These are phyloP conservation scores for Gastrophryne carolinensis DNA, from an alignment of 2,797 vertebrate species.

Conservation along the genomic window DNA sequence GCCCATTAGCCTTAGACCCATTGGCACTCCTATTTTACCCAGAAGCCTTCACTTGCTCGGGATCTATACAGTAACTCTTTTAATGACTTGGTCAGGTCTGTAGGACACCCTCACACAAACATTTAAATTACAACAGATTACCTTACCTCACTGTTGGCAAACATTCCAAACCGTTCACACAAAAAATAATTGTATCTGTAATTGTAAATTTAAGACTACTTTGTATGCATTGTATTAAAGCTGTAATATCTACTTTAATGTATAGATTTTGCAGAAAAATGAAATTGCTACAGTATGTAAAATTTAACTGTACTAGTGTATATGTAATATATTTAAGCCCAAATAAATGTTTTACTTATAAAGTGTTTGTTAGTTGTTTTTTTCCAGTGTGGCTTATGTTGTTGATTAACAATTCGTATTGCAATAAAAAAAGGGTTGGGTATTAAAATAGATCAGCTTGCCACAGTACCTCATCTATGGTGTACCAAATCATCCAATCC, in stretches of 20 bases:
- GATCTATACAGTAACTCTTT: not conserved
- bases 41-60: not conserved
- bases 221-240: conserved; percentile 99
- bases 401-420: no score
- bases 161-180: conserved; percentile 96
- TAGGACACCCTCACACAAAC: conserved; percentile 79
- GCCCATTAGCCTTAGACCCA: not conserved
- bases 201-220: conserved; percentile 99
- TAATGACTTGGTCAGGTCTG: conserved; percentile 70
- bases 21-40: no score
- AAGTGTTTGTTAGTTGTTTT: conserved; percentile 57
- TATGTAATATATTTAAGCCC: conserved; percentile 99
- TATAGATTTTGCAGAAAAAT: conserved; percentile 99
- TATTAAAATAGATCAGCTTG: no score
- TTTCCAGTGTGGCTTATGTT: not conserved
- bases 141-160: conserved; percentile 93
- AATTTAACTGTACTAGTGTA: conserved; percentile 99
- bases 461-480: no score
- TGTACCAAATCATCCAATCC: no score
- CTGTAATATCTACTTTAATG: conserved; percentile 99
- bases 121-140: conserved; percentile 78
- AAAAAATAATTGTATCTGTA: conserved; percentile 80
- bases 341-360: conserved; percentile 99
- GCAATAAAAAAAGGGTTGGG: no score
- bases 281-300: conserved; percentile 94